Conservation (phyloP, 1,140 invertebrate genomes). For the Galendromus occidentalis region DNA sequence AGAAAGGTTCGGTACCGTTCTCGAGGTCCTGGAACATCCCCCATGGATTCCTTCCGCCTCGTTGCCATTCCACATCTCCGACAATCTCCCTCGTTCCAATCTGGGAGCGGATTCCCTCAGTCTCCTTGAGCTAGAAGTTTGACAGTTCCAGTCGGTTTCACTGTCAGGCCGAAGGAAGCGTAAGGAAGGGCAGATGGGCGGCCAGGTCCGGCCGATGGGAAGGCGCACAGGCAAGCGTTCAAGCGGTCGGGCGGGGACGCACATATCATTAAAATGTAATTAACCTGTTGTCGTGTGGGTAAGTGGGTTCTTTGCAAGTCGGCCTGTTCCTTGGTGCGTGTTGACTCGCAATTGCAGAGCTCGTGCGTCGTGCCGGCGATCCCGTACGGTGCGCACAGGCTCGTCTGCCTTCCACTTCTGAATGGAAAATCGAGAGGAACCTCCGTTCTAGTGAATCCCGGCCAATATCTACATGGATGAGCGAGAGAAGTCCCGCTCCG, state of each 20-base stretch:
- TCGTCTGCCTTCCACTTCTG: neutral
- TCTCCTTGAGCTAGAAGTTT: too few species aligned
- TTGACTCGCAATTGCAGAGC: too few species aligned
- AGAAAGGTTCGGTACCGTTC: neutral
- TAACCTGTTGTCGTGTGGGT: conserved; percentile 10
- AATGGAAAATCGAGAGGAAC: too few species aligned
- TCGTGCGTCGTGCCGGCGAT: neutral
- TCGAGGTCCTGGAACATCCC: neutral
- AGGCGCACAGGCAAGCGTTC: neutral
- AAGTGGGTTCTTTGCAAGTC: neutral
- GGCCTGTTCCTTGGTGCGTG: too few species aligned
- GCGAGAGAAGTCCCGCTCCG: too few species aligned
- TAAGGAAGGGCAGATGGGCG: neutral
- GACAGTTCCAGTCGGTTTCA: neutral
- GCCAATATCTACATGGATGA: too few species aligned
- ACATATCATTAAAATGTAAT: conserved; percentile 11
- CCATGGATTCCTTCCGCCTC: neutral
- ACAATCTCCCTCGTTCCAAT: too few species aligned
- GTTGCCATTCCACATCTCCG: neutral
- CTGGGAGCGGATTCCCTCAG: too few species aligned
- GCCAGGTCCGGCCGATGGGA: neutral
- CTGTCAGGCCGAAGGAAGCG: neutral
- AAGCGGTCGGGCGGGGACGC: neutral
- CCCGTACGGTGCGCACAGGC: neutral
- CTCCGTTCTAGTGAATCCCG: too few species aligned